Evolutionary conservation across 1,140 invertebrate species (phyloP), one percentile per base, ranked within the genome.

Genomic region (Cylas formicarius): DNA sequence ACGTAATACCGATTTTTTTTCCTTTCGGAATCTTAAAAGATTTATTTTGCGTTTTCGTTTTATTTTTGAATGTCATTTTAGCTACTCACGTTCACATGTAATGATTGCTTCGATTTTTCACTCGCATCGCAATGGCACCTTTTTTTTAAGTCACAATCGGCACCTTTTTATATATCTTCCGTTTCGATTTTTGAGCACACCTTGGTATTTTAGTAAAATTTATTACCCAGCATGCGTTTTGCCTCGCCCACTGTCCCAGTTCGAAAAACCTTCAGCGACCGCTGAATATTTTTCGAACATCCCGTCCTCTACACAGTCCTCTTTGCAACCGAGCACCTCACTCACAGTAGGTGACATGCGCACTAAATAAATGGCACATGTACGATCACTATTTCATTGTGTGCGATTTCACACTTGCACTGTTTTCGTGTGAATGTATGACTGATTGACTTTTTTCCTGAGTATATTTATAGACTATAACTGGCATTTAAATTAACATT

Each of bases 21-120:
- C 16, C n/a, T 43, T 43, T 21, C 27, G 19, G 29, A n/a, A 33
- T 43, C 17, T 43, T 47, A 31, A 37, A 31, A 43, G 31, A 37
- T 23, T 9, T 55, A 41, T 57, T 52, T 47, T 44, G 38, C 32
- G 14, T 47, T 55, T 47, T 50, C 33, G 17, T 57, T 61, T 60
- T 48, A 31, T 58, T 61, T 56, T 57, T 55, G 54, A 52, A 66
- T 60, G 58, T 66, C 58, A 63, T 58, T 65, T 62, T 66, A 68
- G 70, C 69, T 74, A 75, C 73, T 75, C 74, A 76, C 73, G 71
- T 72, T 74, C 73, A 76, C 74, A 75, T 76, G 74, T 76, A 75
- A 74, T 76, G 74, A 75, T 75, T 74, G 71, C 57, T 69, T 71
- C 17, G 68, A 67, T 70, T 74, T 69, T 73, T 46, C 44, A 39